These are phyloP conservation scores for Emmelina monodactyla DNA, from an alignment of 2,888 invertebrate species.

Conservation along the genomic window DNA sequence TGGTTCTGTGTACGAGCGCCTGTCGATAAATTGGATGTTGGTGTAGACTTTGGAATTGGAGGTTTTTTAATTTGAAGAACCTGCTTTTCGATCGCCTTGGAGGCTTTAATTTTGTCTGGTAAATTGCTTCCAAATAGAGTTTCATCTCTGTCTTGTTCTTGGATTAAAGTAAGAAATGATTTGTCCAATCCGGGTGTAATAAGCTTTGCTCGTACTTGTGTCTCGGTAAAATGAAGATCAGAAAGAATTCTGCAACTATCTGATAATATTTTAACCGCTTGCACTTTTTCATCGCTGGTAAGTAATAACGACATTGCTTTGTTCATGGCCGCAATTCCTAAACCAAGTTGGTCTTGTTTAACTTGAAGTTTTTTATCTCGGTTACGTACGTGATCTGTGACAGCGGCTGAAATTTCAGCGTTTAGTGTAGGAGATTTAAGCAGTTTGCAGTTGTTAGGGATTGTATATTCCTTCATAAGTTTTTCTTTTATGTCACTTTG, in stretches of 20 bases:
- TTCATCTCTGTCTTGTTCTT: neutral
- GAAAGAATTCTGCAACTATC: conserved; percentile 3
- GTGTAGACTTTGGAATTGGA: neutral
- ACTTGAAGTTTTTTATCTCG: conserved; percentile 9
- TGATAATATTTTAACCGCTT: conserved; percentile 5
- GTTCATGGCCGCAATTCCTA: conserved; percentile 11
- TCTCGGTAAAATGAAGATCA: conserved; percentile 2
- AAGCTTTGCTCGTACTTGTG: conserved; percentile 2
- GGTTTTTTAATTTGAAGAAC: neutral
- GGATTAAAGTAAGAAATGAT: neutral
- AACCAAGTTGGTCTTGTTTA: conserved; percentile 10
- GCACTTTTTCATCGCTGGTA: conserved; percentile 5
- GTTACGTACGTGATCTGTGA: neutral
- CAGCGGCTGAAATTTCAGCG: conserved; percentile 3
- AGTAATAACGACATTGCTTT: conserved; percentile 8
- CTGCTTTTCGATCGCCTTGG: conserved; percentile 1
- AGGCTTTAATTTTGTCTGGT: neutral
- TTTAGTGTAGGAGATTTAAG: conserved; percentile 3
- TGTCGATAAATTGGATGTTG: neutral
- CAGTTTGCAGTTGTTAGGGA: conserved; percentile 3
- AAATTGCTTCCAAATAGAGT: neutral
- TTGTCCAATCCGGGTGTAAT: neutral
- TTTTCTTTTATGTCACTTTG: conserved; percentile 2
- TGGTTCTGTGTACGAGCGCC: neutral
- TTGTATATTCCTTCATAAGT: conserved; percentile 3